A percentile compares a stretch with the other conserved stretches of the same genome.
These are phyloP conservation scores for Heliocidaris erythrogramma DNA, from an alignment of 35 echinoderm and acorn worm genomes.

Conservation along the genomic window DNA sequence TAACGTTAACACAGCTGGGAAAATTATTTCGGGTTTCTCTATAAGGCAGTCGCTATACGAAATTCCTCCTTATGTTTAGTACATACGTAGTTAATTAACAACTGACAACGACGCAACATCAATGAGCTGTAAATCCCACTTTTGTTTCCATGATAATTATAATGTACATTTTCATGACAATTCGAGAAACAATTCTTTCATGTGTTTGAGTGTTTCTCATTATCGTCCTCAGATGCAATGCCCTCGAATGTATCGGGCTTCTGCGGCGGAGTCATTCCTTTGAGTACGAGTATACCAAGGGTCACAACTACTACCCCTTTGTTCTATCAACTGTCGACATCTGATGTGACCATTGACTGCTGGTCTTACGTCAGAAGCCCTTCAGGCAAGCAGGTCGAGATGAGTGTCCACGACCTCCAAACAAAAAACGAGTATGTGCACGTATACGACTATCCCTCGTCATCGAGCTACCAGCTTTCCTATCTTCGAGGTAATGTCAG, in stretches of 20 bases:
- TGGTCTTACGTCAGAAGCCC: conserved; percentile 21
- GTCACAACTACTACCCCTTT: neutral
- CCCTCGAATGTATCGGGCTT: neutral
- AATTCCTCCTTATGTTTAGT: too few species aligned
- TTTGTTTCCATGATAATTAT: neutral
- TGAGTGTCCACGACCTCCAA: neutral
- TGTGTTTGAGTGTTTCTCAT: neutral
- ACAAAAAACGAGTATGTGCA: neutral
- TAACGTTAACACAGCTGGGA: too few species aligned
- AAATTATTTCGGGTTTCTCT: too few species aligned
- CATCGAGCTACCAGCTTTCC: neutral
- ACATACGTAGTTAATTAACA: too few species aligned
- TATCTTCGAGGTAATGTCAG: neutral
- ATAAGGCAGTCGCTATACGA: too few species aligned
- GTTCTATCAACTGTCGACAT: neutral
- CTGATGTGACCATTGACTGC: neutral
- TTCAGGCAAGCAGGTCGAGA: conserved; percentile 14
- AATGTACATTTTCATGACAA: neutral
- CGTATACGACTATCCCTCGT: conserved; percentile 11
- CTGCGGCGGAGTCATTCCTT: conserved; percentile 8
- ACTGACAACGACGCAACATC: too few species aligned
- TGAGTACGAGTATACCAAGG: neutral
- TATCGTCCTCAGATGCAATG: neutral
- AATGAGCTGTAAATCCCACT: neutral
- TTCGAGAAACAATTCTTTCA: neutral